Evolutionary conservation across 2,888 invertebrate genomes (phyloP), one percentile per base, ranked within the genome.

Genomic region (Meganola albula): DNA sequence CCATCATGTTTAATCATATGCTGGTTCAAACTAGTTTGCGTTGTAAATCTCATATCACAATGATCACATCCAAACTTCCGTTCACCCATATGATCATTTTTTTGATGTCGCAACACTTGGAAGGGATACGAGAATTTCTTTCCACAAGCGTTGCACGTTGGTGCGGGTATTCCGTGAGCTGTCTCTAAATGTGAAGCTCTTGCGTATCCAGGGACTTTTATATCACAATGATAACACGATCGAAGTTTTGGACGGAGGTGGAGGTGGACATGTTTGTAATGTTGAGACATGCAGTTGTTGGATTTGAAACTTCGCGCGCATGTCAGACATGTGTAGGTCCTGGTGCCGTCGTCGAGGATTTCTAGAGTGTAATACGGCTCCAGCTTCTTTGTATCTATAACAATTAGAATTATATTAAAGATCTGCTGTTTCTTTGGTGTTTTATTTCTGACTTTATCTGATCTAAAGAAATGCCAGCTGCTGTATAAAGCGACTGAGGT

Each of bases 41-140:
- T 35, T 0, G 37, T 21, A 31, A 65, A 68, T 4, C 30, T 48
- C 47, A 58, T 37, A 0, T 50, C 45, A 27, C 72, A 72, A 1
- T 42, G 14, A 0, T 31, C 20, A 12, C 72, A 72, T 1, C 31
- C 27, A 24, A 50, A 58, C 1, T 43, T 40, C 21, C 51, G 64
- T 24, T 72, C 73, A 2, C 61, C 65, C 71, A 72, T 69, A 29
- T 72, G 73, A 5, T 46, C 34, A 1, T 34, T 29, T 44, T 59
- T 68, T 31, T 71, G 72, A 11, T 70, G 70, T 1, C 47, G 39
- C 18, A 68, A 27, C 4, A 70, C 60, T 37, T 51, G 48, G 10
- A 50, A 53, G 0, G 63, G 66, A 31, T 44, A 69, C 0, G 60
- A 44, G 37, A 72, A 72, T 27, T 69, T 72, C 33, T 64, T 68